phyloP scores from a whole-genome alignment of 35 echinoderm and acorn worm genomes.

The Apostichopus parvimensis region DNA sequence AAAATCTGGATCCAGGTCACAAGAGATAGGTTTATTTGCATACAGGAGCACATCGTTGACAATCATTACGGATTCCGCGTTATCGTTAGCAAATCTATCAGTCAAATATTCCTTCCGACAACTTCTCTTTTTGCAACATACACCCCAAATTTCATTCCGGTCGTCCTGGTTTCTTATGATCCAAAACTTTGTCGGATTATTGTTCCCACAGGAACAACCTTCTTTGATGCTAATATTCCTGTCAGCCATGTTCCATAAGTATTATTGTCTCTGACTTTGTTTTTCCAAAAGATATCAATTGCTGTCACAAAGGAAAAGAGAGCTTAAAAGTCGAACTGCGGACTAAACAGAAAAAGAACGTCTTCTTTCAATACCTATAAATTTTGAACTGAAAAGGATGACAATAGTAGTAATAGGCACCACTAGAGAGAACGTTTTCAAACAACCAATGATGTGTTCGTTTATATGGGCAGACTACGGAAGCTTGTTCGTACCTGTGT shows the following conservation, averaged over 20 bases:
- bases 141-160: neutral
- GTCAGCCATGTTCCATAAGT: neutral
- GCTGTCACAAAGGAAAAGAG: too few species aligned
- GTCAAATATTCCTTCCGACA: neutral
- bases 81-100: neutral
- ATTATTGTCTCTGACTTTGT: too few species aligned
- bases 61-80: neutral
- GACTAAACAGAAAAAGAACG: too few species aligned
- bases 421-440: too few species aligned
- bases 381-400: too few species aligned
- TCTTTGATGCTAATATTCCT: neutral
- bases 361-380: too few species aligned
- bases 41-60: neutral
- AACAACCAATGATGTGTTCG: too few species aligned
- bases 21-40: neutral
- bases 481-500: too few species aligned
- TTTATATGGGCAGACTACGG: too few species aligned
- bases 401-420: too few species aligned
- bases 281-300: too few species aligned
- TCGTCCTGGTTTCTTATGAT: neutral
- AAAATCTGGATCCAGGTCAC: constrained; percentile 5
- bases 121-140: constrained; percentile 15
- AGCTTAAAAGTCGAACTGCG: too few species aligned
- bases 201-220: constrained; percentile 1
- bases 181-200: constrained; percentile 18